Conservation (phyloP, 1,140 invertebrate species). For the Ceratosolen solmsi region DNA sequence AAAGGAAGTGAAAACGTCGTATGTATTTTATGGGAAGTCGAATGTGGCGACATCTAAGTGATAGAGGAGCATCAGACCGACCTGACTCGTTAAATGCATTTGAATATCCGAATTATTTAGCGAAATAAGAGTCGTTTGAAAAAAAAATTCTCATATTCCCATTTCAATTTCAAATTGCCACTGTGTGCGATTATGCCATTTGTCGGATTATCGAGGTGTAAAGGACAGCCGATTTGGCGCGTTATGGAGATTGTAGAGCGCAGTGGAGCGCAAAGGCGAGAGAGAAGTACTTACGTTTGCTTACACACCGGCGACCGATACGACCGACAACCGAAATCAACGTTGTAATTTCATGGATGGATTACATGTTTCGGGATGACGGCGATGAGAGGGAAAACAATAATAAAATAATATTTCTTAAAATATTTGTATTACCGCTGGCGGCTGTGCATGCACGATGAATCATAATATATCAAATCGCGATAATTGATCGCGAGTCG, state of each 20-base stretch:
- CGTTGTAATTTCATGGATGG: conserved; percentile 44
- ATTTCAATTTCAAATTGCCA: too few relatives aligned
- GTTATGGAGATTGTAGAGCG: not conserved
- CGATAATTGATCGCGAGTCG: not conserved
- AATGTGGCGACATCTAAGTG: conserved; percentile 24
- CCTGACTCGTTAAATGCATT: conserved; percentile 22
- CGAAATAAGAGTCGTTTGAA: too few relatives aligned
- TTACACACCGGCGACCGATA: not conserved
- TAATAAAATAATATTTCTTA: too few relatives aligned
- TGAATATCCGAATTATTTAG: not conserved
- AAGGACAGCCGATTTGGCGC: too few relatives aligned
- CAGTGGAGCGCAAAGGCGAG: not conserved
- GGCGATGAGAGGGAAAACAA: too few relatives aligned
- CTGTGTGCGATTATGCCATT: too few relatives aligned
- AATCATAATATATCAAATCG: too few relatives aligned
- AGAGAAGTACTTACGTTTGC: not conserved
- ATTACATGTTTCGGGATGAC: too few relatives aligned
- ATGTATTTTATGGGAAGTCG: conserved; percentile 21
- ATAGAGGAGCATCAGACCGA: not conserved
- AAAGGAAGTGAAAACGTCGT: conserved; percentile 48
- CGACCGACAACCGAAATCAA: conserved; percentile 32
- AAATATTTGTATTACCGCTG: too few relatives aligned
- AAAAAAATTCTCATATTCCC: too few relatives aligned
- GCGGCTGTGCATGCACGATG: not conserved
- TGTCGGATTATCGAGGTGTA: too few relatives aligned